These are phyloP conservation scores for Scaptomyza tumidula DNA, from an alignment of 2,888 invertebrate genomes.

Conservation along the genomic window DNA sequence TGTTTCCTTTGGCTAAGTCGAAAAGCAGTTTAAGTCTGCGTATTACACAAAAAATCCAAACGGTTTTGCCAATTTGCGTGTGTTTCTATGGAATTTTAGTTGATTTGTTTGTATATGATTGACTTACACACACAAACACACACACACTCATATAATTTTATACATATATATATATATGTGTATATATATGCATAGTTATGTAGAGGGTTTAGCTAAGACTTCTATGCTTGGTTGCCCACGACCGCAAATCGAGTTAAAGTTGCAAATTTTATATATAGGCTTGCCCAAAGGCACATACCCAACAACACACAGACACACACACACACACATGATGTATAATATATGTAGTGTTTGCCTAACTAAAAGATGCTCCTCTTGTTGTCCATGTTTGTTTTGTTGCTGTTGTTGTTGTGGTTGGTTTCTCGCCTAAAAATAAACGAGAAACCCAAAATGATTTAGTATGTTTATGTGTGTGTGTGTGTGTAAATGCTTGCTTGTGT, in stretches of 20 bases:
- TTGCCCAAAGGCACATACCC: slow-evolving; percentile 22
- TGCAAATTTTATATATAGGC: slow-evolving; percentile 34
- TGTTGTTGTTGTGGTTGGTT: slow-evolving; percentile 30
- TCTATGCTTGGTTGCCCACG: slow-evolving; percentile 39
- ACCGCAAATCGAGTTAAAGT: slow-evolving; percentile 63
- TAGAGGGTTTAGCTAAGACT: slow-evolving; percentile 39
- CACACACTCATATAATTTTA: slow-evolving; percentile 6
- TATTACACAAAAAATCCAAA: slow-evolving; percentile 26
- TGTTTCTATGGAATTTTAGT: slow-evolving; percentile 32
- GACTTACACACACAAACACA: slow-evolving; percentile 13
- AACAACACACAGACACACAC: slow-evolving; percentile 3
- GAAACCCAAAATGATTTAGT: slow-evolving; percentile 12
- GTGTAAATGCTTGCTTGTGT: neutral
- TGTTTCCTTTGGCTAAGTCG: neutral
- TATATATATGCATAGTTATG: slow-evolving; percentile 14
- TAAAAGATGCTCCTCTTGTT: slow-evolving; percentile 38
- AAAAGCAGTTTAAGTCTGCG: slow-evolving; percentile 27
- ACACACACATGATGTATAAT: slow-evolving; percentile 9
- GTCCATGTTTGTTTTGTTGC: slow-evolving; percentile 34
- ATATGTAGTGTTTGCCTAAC: slow-evolving; percentile 42
- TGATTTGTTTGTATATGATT: slow-evolving; percentile 62
- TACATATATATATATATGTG: neutral
- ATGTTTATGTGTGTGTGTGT: slow-evolving; percentile 2
- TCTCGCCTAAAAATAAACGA: slow-evolving; percentile 55
- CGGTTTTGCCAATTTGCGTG: slow-evolving; percentile 30